Evolutionary conservation across 2,113 vertebrate genomes (phyloP).

Genomic region (Cairina moschata): DNA sequence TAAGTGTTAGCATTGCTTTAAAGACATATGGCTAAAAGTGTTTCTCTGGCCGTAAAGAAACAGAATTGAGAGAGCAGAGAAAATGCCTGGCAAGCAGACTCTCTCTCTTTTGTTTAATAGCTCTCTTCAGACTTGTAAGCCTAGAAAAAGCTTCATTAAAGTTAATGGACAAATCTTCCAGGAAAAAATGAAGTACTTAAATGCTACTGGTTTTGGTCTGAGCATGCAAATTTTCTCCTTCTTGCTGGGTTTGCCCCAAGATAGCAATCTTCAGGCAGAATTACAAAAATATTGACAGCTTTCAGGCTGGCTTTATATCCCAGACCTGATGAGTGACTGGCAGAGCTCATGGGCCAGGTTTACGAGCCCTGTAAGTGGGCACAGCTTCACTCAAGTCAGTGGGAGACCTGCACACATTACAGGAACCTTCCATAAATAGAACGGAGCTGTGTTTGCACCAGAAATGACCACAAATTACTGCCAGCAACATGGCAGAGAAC

Average conservation of each 20-base stretch:
- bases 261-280: neutral
- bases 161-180: conserved; percentile 74
- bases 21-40: conserved; percentile 52
- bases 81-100: conserved; percentile 60
- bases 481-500: conserved; percentile 4
- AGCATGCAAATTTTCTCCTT: conserved; percentile 59
- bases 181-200: conserved; percentile 30
- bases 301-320: conserved; percentile 17
- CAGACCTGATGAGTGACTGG: neutral
- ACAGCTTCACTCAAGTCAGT: conserved; percentile 19
- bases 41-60: conserved; percentile 64
- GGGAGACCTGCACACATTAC: conserved; percentile 2
- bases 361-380: neutral
- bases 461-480: conserved; percentile 27
- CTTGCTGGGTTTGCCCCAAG: neutral
- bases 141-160: conserved; percentile 76
- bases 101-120: conserved; percentile 57
- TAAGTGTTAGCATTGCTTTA: conserved; percentile 50
- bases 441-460: conserved; percentile 26
- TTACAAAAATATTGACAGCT: conserved; percentile 2
- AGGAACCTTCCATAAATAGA: conserved; percentile 43
- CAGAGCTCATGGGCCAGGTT: neutral
- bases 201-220: conserved; percentile 45
- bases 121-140: conserved; percentile 40
- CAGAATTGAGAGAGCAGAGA: conserved; percentile 22